Conservation (phyloP, 2,888 invertebrate genomes). For the Tyria jacobaeae region DNA sequence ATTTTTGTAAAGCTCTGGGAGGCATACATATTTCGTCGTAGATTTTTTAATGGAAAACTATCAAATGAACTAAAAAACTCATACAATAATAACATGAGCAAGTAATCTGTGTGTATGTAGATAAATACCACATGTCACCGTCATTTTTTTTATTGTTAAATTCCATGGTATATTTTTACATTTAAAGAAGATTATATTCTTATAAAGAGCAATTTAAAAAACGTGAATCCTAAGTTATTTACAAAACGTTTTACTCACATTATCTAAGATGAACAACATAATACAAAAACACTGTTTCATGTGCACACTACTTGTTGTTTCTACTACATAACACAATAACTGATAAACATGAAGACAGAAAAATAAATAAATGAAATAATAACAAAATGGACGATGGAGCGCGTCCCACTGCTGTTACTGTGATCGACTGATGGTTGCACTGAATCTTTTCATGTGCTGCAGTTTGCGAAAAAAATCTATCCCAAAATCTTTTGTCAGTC, state of each 20-base stretch:
- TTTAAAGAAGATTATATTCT: no score
- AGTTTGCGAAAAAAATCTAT: slow-evolving; percentile 84
- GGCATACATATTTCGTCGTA: slow-evolving; percentile 24
- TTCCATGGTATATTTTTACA: no score
- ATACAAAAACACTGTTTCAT: slow-evolving; percentile 1
- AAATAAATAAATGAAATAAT: slow-evolving; percentile 41
- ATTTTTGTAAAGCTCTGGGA: slow-evolving; percentile 39
- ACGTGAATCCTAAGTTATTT: background rate
- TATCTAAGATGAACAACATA: slow-evolving; percentile 17
- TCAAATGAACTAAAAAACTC: background rate
- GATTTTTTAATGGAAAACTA: slow-evolving; percentile 12
- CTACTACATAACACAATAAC: slow-evolving; percentile 30
- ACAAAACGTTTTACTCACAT: slow-evolving; percentile 5
- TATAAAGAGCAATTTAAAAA: background rate
- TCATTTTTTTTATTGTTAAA: background rate
- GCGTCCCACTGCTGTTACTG: slow-evolving; percentile 35
- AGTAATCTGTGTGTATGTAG: background rate
- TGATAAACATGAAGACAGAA: slow-evolving; percentile 21
- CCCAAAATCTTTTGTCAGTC: slow-evolving; percentile 82
- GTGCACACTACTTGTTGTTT: slow-evolving; percentile 15
- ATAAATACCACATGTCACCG: background rate
- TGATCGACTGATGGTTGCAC: slow-evolving; percentile 65
- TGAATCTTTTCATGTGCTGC: slow-evolving; percentile 73
- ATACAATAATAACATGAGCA: background rate
- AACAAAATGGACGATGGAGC: slow-evolving; percentile 42